Evolutionary conservation across 2,888 invertebrate species (phyloP).

Genomic region (Caenorhabditis auriculariae): DNA sequence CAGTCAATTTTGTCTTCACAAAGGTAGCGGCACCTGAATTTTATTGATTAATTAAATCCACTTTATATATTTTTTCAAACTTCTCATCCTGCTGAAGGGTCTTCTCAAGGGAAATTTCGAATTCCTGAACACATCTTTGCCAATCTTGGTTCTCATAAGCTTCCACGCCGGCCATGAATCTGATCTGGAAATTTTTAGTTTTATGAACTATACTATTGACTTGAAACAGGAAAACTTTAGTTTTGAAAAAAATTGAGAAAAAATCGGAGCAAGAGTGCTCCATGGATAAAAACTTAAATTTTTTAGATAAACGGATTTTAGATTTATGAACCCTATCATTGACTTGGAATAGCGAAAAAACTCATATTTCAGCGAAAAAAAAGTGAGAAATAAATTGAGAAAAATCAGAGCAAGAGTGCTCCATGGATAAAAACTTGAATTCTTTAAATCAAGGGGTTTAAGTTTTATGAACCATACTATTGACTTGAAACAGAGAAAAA

Average conservation of each 20-base stretch:
- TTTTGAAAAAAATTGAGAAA: neutral
- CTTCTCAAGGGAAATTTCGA: slow-evolving; percentile 39
- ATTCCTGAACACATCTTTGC: slow-evolving; percentile 40
- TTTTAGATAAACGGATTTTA: too few relatives aligned
- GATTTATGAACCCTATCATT: neutral
- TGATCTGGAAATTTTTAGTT: slow-evolving; percentile 24
- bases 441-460: too few relatives aligned
- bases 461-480: neutral
- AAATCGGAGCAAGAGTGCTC: too few relatives aligned
- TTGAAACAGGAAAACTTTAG: neutral
- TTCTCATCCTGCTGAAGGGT: slow-evolving; percentile 24
- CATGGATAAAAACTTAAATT: too few relatives aligned
- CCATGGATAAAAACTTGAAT: too few relatives aligned
- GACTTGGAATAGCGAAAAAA: neutral
- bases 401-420: too few relatives aligned
- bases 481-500: neutral
- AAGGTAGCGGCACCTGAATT: slow-evolving; percentile 29
- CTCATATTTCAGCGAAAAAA: neutral
- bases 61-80: slow-evolving; percentile 9
- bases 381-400: too few relatives aligned
- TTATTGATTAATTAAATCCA: neutral
- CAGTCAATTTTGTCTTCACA: slow-evolving; percentile 58
- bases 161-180: slow-evolving; percentile 51
- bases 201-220: neutral
- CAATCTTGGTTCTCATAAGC: slow-evolving; percentile 54